Evolutionary conservation across 2,888 invertebrate species (phyloP).

Genomic region (Exocentrus adspersus): DNA sequence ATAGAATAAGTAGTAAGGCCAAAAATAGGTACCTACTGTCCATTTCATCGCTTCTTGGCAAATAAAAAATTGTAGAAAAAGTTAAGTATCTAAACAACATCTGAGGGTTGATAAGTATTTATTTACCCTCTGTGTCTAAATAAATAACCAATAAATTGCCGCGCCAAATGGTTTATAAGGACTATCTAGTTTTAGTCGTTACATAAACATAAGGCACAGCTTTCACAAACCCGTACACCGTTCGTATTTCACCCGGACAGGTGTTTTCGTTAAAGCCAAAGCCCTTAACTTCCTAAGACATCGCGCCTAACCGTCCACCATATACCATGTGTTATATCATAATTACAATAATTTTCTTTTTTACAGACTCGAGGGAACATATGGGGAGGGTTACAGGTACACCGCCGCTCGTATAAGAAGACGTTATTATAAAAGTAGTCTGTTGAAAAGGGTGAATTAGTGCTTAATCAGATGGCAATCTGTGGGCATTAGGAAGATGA

Average conservation of each 20-base stretch:
- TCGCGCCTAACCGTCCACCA: constrained; percentile 49
- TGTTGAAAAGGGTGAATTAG: constrained; percentile 58
- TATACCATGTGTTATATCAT: constrained; percentile 61
- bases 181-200: background rate
- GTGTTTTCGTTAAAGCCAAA: constrained; percentile 43
- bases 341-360: constrained; percentile 61
- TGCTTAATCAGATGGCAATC: constrained; percentile 44
- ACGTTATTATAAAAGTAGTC: constrained; percentile 44
- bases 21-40: no score
- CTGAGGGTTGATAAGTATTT: no score
- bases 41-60: no score
- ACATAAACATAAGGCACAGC: constrained; percentile 21
- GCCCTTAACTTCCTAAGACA: constrained; percentile 46
- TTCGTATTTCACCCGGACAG: constrained; percentile 37
- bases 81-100: no score
- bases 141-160: background rate
- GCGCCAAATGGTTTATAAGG: background rate
- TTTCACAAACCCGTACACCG: constrained; percentile 18
- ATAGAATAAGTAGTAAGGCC: no score
- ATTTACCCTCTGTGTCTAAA: no score
- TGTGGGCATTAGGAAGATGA: constrained; percentile 43
- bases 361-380: constrained; percentile 44
- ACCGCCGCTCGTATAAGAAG: constrained; percentile 17
- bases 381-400: constrained; percentile 48
- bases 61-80: no score